Conservation (phyloP, 2,797 vertebrate species). For the Phoxinus dragarum region DNA sequence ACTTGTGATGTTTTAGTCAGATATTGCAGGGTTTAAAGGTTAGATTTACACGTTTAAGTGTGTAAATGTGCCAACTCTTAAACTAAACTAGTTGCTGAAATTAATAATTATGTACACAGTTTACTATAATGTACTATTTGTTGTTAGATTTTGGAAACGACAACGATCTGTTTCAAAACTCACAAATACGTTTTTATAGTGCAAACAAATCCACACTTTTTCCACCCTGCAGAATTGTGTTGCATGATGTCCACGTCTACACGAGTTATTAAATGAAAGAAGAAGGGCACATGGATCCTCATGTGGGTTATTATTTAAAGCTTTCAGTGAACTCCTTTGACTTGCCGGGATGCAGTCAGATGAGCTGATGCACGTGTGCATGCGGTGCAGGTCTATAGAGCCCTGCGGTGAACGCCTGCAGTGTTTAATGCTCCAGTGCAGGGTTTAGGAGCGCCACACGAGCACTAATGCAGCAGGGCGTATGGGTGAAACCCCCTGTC, state of each 20-base stretch:
- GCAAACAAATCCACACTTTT: background rate
- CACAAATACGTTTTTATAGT: background rate
- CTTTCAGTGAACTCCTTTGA: background rate
- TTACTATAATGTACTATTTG: background rate
- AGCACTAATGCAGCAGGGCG: conserved; percentile 40
- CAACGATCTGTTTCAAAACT: background rate
- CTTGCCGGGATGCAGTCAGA: conserved; percentile 5
- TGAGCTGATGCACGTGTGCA: conserved; percentile 41
- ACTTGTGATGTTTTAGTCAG: background rate
- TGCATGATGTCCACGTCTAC: background rate
- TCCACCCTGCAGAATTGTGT: background rate
- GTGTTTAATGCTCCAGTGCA: conserved; percentile 7
- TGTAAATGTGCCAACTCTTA: background rate
- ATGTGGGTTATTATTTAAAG: conserved; percentile 23
- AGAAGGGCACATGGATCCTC: background rate
- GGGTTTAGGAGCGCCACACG: conserved; percentile 4
- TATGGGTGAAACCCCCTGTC: conserved; percentile 21
- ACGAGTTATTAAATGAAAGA: conserved; percentile 5
- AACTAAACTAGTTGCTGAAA: background rate
- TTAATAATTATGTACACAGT: background rate
- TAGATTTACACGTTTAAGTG: background rate
- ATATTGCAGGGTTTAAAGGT: background rate
- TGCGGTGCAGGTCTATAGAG: conserved; percentile 26
- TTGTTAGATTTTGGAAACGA: background rate
- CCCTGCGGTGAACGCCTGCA: conserved; percentile 41